Evolutionary conservation across 2,797 vertebrate species (phyloP).

Genomic region (Pseudocheirus occidentalis): DNA sequence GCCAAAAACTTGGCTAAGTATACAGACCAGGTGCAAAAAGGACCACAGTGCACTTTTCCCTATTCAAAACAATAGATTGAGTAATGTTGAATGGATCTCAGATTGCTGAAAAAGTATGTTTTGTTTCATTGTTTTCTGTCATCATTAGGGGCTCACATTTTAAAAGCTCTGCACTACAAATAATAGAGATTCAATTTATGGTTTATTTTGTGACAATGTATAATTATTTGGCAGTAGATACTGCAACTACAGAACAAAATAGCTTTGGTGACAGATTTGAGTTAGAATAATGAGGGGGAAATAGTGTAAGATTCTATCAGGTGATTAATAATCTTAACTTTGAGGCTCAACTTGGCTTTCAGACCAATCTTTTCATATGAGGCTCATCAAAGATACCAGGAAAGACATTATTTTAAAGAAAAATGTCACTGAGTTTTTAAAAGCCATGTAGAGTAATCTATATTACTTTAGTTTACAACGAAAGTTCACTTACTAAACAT

Average conservation of each 20-base stretch:
- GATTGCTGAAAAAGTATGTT: slow-evolving; percentile 57
- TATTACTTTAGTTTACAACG: not conserved
- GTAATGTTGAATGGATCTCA: slow-evolving; percentile 35
- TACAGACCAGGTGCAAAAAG: slow-evolving; percentile 61
- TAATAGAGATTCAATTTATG: slow-evolving; percentile 46
- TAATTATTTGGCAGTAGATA: slow-evolving; percentile 58
- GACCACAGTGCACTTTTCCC: slow-evolving; percentile 57
- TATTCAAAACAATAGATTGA: slow-evolving; percentile 66
- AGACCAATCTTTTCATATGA: slow-evolving; percentile 54
- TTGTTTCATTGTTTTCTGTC: slow-evolving; percentile 69
- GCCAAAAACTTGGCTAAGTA: slow-evolving; percentile 69
- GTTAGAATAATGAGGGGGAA: slow-evolving; percentile 57
- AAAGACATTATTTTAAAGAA: not conserved
- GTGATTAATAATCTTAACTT: slow-evolving; percentile 58
- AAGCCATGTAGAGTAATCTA: slow-evolving; percentile 4
- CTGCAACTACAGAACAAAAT: slow-evolving; percentile 59
- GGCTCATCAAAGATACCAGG: slow-evolving; percentile 44
- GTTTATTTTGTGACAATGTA: slow-evolving; percentile 74
- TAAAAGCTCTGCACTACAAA: slow-evolving; percentile 65
- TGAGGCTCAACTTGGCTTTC: slow-evolving; percentile 53
- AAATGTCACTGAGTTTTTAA: slow-evolving; percentile 10
- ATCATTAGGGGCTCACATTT: slow-evolving; percentile 64
- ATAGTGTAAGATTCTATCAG: slow-evolving; percentile 59
- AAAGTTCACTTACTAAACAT: slow-evolving; percentile 40
- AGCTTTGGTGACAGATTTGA: slow-evolving; percentile 60